Percentiles rank a stretch among this genome's conserved stretches.
Evolutionary conservation across 2,888 invertebrate genomes (phyloP).

Genomic region (Drosophila bunnanda): DNA sequence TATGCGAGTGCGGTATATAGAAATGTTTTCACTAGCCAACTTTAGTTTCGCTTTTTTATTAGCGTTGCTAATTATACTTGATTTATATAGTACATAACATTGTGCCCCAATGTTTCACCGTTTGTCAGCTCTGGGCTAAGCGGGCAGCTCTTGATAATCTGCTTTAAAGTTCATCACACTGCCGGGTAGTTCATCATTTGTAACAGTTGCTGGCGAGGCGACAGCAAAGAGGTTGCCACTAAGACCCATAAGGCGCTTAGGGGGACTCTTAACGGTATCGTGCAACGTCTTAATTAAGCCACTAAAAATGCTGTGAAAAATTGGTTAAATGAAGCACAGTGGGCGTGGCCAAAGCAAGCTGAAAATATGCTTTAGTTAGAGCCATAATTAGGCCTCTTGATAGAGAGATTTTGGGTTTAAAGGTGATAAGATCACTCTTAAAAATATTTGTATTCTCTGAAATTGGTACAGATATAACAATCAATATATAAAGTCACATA

Average conservation of each 20-base stretch:
- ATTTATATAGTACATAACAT: constrained; percentile 7
- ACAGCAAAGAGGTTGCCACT: constrained; percentile 45
- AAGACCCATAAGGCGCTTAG: constrained; percentile 28
- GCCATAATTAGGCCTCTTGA: constrained; percentile 12
- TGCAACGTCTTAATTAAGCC: constrained; percentile 47
- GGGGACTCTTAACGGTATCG: constrained; percentile 55
- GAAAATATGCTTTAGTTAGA: background rate
- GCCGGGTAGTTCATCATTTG: constrained; percentile 41
- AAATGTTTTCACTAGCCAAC: constrained; percentile 58
- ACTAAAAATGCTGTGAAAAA: constrained; percentile 42
- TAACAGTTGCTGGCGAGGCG: constrained; percentile 45
- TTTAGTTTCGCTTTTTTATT: constrained; percentile 57
- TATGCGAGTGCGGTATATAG: constrained; percentile 33
- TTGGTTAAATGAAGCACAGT: constrained; percentile 39
- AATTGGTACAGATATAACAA: background rate
- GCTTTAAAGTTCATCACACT: constrained; percentile 59
- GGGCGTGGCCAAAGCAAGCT: constrained; percentile 16
- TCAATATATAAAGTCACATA: background rate
- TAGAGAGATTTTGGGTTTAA: background rate
- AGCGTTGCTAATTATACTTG: constrained; percentile 23
- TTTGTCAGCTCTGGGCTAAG: background rate
- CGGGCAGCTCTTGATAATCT: constrained; percentile 60
- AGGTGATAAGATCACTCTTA: background rate
- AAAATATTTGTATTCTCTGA: background rate
- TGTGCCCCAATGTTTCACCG: constrained; percentile 3